phyloP scores from a whole-genome alignment of 2,113 vertebrate species.

The Lutjanus erythropterus region DNA sequence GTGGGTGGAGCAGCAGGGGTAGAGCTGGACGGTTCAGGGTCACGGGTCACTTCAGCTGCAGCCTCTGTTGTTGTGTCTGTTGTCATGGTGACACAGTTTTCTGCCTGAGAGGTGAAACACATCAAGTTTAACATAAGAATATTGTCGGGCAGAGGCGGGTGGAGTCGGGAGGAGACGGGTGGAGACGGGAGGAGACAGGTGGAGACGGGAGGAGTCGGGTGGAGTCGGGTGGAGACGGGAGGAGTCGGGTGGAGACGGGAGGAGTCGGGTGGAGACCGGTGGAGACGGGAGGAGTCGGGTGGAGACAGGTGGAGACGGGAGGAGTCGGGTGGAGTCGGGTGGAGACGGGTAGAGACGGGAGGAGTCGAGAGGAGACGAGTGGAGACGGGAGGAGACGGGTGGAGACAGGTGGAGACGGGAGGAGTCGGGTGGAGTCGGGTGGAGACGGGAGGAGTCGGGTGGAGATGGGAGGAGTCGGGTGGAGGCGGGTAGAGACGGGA shows the following conservation, averaged over 20 bases:
- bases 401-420: neutral
- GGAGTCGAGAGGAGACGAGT: too few relatives aligned
- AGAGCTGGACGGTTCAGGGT: neutral
- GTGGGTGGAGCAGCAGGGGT: constrained; percentile 8
- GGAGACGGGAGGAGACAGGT: neutral
- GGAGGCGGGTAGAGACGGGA: neutral
- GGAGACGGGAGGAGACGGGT: neutral
- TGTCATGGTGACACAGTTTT: constrained; percentile 11
- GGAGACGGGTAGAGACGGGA: neutral
- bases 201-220: neutral
- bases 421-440: too few relatives aligned
- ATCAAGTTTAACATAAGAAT: neutral
- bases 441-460: neutral
- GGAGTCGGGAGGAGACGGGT: neutral
- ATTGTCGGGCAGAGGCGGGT: too few relatives aligned
- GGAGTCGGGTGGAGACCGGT: too few relatives aligned
- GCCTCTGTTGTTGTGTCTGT: neutral
- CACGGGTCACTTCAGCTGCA: neutral
- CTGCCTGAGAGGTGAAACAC: constrained; percentile 21
- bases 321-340: neutral
- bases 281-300: neutral
- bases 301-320: neutral
- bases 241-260: neutral
- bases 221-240: neutral
- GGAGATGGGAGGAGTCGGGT: neutral